Percentiles rank a stretch among this genome's conserved stretches.
Evolutionary conservation across 2,888 invertebrate genomes (phyloP).

Genomic region (Tipula confusa): DNA sequence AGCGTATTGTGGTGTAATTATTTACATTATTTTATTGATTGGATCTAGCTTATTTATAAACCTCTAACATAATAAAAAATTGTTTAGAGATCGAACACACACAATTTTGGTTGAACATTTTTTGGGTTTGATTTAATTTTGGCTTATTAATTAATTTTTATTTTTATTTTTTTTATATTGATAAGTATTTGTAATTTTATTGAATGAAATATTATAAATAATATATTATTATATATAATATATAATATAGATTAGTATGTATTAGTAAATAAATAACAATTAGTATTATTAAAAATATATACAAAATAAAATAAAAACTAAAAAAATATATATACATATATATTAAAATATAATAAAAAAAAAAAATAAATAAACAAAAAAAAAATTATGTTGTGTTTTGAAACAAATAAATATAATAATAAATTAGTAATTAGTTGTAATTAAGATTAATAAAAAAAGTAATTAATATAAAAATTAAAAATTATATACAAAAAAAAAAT

Average conservation of each 20-base stretch:
- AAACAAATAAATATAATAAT: slow-evolving; percentile 27
- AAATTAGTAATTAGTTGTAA: not conserved
- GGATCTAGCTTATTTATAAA: slow-evolving; percentile 4
- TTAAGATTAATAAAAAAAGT: slow-evolving; percentile 26
- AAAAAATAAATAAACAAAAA: not conserved
- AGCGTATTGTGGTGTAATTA: not conserved
- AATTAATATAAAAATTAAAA: slow-evolving; percentile 3
- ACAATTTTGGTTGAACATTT: not conserved
- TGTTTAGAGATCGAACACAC: not conserved
- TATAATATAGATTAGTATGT: slow-evolving; percentile 13
- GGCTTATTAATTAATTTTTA: slow-evolving; percentile 6
- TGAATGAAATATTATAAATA: slow-evolving; percentile 20
- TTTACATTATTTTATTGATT: not conserved
- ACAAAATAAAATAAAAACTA: not conserved
- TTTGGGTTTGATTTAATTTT: not conserved
- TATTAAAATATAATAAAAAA: not conserved
- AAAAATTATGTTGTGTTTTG: slow-evolving; percentile 20
- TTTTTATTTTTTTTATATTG: not conserved
- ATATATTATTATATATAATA: slow-evolving; percentile 27
- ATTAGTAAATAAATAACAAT: slow-evolving; percentile 27
- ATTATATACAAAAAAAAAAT: slow-evolving; percentile 22
- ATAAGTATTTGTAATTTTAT: slow-evolving; percentile 28
- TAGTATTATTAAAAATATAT: slow-evolving; percentile 29
- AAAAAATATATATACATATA: not conserved
- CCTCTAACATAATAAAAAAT: not conserved